Base-by-base conservation (phyloP, 2,888 invertebrate genomes). In the Aspidiotus rigidus region DNA sequence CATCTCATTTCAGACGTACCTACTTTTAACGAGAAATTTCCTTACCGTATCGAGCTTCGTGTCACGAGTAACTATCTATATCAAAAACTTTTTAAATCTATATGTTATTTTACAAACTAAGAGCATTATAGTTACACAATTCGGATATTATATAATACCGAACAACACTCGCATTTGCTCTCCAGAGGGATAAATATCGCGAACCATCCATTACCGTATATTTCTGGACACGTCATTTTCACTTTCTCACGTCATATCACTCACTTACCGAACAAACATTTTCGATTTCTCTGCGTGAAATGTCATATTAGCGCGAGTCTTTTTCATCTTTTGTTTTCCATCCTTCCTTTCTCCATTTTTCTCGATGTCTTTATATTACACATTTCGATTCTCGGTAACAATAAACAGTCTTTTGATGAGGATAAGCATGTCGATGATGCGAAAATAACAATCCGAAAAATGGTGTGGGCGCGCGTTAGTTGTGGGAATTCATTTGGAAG, bases 201-300 rank as follows among this genome's bases (percentile, higher is more conserved):
- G 57, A 55, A 57, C 57, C 56, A 66, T 66, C 66, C 66, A 66
- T 66, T 66, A 66, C 5, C 28, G 28, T 63, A 63, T 66, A 17
- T 2, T 57, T 66, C 66, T 66, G 66, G 66, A 66, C 66, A 66
- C 66, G 66, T 66, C 66, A 66, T 66, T 66, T 57, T 56, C 66
- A 59, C 66, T 66, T 66, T 56, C 42, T 15, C 16, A 57, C 57
- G 66, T 66, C 66, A 57, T 66, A 66, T 66, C 66, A 57, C 57
- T 66, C 66, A 66, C 66, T 66, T 66, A 66, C 42, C 66, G 57
- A 66, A 66, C 42, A 57, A 42, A 66, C 28, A 66, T 66, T 41
- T 13, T n/a, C 49, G 49, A 49, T 49, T 13, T 49, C 49, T 11
- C 49, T 13, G 28, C 28, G 28, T 28, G 28, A 5, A 5, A 28